Evolutionary conservation across 30 jellyfish, hydroid and myxozoan genomes (phyloP).

Genomic region (Turritopsis rubra): DNA sequence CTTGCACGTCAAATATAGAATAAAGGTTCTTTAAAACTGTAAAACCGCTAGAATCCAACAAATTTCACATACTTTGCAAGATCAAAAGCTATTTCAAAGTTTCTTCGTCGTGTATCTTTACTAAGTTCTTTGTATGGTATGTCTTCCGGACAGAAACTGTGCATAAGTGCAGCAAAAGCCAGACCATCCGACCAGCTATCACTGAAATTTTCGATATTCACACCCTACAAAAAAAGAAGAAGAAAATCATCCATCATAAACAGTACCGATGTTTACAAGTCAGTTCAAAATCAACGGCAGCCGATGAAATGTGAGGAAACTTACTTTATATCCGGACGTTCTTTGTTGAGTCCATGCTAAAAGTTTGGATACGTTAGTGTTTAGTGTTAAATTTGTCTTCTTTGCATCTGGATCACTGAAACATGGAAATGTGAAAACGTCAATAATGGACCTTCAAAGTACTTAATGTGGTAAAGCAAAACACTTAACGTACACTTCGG

Average conservation of each 20-base stretch:
- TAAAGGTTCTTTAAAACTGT: too few species aligned
- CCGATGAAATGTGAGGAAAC: not conserved
- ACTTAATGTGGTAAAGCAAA: not conserved
- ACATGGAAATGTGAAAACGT: not conserved
- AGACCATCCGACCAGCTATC: constrained; percentile 95
- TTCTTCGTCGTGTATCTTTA: constrained; percentile 53
- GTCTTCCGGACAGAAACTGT: constrained; percentile 70
- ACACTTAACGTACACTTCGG: constrained; percentile 30
- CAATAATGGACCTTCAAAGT: not conserved
- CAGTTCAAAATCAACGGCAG: not conserved
- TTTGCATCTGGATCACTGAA: constrained; percentile 38
- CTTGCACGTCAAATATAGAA: too few species aligned
- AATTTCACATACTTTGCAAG: constrained; percentile 85
- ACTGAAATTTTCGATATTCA: constrained; percentile 71
- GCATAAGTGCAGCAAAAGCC: constrained; percentile 86
- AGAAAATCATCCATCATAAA: not conserved
- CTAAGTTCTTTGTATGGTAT: constrained; percentile 70
- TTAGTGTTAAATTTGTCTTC: constrained; percentile 6
- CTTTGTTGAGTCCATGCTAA: constrained; percentile 84
- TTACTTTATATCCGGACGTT: constrained; percentile 63
- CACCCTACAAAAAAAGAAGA: constrained; percentile 51
- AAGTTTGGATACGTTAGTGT: constrained; percentile 62
- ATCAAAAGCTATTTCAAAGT: constrained; percentile 76
- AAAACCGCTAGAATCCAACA: too few species aligned
- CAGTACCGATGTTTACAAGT: not conserved